Percentiles rank a stretch among this genome's conserved stretches.
Evolutionary conservation across 1,140 invertebrate species (phyloP).

Genomic region (Eciton burchellii): DNA sequence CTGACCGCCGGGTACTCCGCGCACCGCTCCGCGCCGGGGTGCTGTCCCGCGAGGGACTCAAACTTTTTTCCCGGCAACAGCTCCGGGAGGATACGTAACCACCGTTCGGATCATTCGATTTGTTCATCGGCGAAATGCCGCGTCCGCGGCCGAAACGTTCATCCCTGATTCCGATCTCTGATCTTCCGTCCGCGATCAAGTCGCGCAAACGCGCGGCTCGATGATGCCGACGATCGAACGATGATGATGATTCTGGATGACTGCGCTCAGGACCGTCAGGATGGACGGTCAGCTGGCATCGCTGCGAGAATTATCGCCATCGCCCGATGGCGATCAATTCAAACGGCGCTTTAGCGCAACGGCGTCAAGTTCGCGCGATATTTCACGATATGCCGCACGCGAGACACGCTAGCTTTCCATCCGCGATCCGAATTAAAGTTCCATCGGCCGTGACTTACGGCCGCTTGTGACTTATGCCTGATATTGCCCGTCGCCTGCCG

Average conservation of each 20-base stretch:
- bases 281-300: no score
- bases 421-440: conserved; percentile 44
- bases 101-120: conserved; percentile 52
- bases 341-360: background rate
- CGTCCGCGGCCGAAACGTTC: conserved; percentile 16
- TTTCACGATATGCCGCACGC: conserved; percentile 16
- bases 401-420: conserved; percentile 1
- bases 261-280: no score
- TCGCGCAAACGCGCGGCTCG: background rate
- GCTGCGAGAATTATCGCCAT: background rate
- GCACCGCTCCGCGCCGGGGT: conserved; percentile 56
- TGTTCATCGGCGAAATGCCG: conserved; percentile 21
- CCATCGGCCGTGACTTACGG: conserved; percentile 34
- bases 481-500: background rate
- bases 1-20: conserved; percentile 47
- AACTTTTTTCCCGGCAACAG: conserved; percentile 69
- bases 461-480: background rate
- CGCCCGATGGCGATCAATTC: conserved; percentile 2
- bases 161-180: background rate
- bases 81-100: conserved; percentile 69
- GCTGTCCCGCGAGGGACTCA: conserved; percentile 69
- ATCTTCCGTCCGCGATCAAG: background rate
- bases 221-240: no score
- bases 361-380: conserved; percentile 19
- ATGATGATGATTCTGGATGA: no score